A percentile compares a stretch with the other conserved stretches of the same genome.
Evolutionary conservation across 1,140 invertebrate species (phyloP).

Genomic region (Pseudomyrmex gracilis): DNA sequence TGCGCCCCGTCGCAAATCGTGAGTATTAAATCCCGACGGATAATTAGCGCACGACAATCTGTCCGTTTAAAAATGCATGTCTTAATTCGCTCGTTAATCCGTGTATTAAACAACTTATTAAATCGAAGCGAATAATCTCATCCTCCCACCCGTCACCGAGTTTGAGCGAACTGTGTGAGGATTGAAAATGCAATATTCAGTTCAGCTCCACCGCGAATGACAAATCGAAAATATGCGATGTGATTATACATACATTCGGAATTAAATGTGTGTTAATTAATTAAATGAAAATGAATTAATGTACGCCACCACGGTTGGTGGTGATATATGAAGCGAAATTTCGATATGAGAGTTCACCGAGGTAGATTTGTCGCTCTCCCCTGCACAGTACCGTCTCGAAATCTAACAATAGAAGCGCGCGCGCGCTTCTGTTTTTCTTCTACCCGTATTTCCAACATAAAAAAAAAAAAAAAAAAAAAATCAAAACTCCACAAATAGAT

Average conservation of each 20-base stretch:
- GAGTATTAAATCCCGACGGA: conserved; percentile 19
- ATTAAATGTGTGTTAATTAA: conserved; percentile 52
- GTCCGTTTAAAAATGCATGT: conserved; percentile 26
- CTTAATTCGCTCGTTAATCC: conserved; percentile 50
- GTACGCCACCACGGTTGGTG: background rate
- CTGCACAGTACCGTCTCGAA: background rate
- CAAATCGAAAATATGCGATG: conserved; percentile 34
- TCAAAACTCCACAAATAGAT: background rate
- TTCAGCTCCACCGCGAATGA: background rate
- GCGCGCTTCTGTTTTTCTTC: too few relatives aligned
- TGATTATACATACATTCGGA: conserved; percentile 41
- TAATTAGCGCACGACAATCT: background rate
- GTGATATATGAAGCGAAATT: background rate
- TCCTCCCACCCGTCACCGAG: too few relatives aligned
- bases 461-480: too few relatives aligned
- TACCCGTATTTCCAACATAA: background rate
- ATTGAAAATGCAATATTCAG: conserved; percentile 42
- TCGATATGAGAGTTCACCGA: background rate
- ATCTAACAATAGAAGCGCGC: too few relatives aligned
- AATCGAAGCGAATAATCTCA: conserved; percentile 21
- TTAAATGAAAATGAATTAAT: conserved; percentile 48
- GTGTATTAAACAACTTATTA: conserved; percentile 42
- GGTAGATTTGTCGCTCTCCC: too few relatives aligned
- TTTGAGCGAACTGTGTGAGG: too few relatives aligned
- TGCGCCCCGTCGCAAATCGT: conserved; percentile 3